phyloP scores from a whole-genome alignment of 2,113 vertebrate genomes.

The Ailuropoda melanoleuca region DNA sequence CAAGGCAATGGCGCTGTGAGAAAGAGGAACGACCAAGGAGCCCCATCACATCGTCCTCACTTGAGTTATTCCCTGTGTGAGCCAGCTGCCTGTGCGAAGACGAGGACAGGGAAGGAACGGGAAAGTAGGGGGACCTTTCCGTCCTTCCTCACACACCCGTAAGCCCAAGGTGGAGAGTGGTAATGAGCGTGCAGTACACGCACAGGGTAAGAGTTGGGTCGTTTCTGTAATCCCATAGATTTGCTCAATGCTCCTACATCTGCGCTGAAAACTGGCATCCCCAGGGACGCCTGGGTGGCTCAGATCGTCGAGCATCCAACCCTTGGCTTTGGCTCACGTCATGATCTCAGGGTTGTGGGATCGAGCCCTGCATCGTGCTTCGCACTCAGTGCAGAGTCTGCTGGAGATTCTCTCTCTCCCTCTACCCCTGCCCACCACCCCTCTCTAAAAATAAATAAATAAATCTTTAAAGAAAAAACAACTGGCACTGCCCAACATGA shows the following conservation, averaged over 20 bases:
- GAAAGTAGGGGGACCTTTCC: not conserved
- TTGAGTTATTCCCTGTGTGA: not conserved
- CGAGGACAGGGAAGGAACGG: not conserved
- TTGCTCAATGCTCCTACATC: not conserved
- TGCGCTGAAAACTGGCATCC: not conserved
- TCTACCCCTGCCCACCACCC: not conserved
- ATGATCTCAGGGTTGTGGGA: not conserved
- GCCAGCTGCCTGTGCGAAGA: not conserved
- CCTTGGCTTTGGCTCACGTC: not conserved
- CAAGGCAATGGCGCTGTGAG: not conserved
- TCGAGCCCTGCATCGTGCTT: not conserved
- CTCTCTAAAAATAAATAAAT: not conserved
- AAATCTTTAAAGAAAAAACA: not conserved
- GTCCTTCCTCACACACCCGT: not conserved
- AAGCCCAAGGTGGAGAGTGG: not conserved
- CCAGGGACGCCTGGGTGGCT: too few species aligned
- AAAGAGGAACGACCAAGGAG: not conserved
- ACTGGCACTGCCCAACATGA: not conserved
- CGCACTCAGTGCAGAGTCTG: not conserved
- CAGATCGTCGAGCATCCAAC: not conserved
- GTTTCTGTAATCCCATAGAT: not conserved
- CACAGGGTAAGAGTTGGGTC: not conserved
- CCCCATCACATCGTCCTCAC: not conserved
- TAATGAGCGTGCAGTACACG: accelerated
- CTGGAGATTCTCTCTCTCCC: not conserved